Evolutionary conservation across 2,888 invertebrate species (phyloP), one percentile per base, ranked within the genome.

Genomic region (Leptopilina syphax): DNA sequence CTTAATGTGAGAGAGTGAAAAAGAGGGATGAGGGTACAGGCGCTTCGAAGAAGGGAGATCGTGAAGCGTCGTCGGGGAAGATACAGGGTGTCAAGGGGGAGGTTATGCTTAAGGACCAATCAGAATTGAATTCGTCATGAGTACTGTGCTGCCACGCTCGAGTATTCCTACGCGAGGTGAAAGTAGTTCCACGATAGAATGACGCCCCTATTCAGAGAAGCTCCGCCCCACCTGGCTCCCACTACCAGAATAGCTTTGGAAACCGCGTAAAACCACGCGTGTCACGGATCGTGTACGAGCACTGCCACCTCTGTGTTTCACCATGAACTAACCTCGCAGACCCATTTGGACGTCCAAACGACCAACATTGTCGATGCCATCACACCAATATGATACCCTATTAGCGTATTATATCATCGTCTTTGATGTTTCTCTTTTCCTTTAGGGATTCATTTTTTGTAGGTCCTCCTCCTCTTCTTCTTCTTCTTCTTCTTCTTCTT

Each of bases 71-170:
- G 82, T 81, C 79, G 80, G 87, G 84, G 87, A 86, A 86, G 86
- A 85, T 87, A 86, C 86, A 83, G 86, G 87, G 87, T 85, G 86
- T 87, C 85, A 88, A 88, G 89, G 88, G 90, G 91, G 90, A 90
- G 91, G 91, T 88, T 90, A 89, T 92, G 92, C 92, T 92, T 91
- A 90, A 92, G 93, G 92, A 93, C 94, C 94, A 94, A 94, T 94
- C 92, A 93, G 93, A 93, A 93, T 93, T 91, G 93, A 93, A 93
- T 93, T 93, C 94, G 94, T 94, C 93, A 93, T 93, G 93, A 91
- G 88, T 87, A 89, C 91, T 91, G 91, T 87, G 88, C 87, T 85
- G 87, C 86, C 85, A 87, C 86, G 86, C 88, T 88, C 88, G 90
- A 90, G 89, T 90, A 91, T 90, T 86, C 83, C 77, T 81, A 67